Conservation (phyloP, 1,140 invertebrate species). For the Tribolium madens region DNA sequence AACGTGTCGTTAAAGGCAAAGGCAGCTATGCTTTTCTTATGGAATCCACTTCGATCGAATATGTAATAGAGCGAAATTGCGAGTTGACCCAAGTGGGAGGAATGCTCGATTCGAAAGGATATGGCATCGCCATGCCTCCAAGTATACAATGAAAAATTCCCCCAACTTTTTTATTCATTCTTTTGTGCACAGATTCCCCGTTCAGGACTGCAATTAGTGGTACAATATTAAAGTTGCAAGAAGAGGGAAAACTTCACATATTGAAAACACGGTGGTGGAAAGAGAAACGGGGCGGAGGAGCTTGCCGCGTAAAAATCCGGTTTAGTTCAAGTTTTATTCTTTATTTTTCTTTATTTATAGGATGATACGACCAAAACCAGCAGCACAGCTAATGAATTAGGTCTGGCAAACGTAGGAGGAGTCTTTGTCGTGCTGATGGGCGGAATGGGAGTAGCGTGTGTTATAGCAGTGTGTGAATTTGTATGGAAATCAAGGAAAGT, state of each 20-base stretch:
- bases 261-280: constrained; percentile 98
- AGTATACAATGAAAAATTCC: constrained; percentile 69
- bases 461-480: constrained; percentile 92
- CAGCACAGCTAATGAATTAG: constrained; percentile 86
- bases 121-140: constrained; percentile 92
- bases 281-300: constrained; percentile 86
- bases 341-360: constrained; percentile 65
- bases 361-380: constrained; percentile 87
- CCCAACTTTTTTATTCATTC: background rate
- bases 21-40: constrained; percentile 93
- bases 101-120: constrained; percentile 92
- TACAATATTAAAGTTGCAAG: constrained; percentile 91
- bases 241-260: constrained; percentile 91
- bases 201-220: constrained; percentile 88
- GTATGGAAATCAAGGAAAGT: constrained; percentile 93
- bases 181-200: constrained; percentile 77
- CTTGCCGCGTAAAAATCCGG: constrained; percentile 75
- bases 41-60: constrained; percentile 94
- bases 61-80: constrained; percentile 91
- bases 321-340: background rate
- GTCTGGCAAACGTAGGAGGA: constrained; percentile 92
- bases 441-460: constrained; percentile 89
- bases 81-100: constrained; percentile 91
- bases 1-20: constrained; percentile 84
- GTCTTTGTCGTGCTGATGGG: constrained; percentile 95